Evolutionary conservation across 2,113 vertebrate species (phyloP).

Genomic region (Pterocles gutturalis): DNA sequence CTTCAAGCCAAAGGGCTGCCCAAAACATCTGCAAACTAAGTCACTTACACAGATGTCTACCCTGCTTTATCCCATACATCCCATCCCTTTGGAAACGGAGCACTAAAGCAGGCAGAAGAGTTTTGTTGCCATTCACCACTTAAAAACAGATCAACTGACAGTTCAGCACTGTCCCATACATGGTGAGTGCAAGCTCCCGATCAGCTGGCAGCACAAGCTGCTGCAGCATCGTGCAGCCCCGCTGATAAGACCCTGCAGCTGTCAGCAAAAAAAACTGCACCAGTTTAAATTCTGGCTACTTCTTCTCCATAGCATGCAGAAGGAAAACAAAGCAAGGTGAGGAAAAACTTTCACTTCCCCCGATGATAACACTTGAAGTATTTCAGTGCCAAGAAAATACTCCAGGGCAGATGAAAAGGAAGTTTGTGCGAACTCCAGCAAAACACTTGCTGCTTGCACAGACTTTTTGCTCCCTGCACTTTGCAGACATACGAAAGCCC

Average conservation of each 20-base stretch:
- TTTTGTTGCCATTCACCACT: neutral
- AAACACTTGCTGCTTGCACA: neutral
- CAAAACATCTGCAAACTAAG: neutral
- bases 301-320: neutral
- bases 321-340: neutral
- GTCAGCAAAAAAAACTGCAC: neutral
- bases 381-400: neutral
- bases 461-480: neutral
- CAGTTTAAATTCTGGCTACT: neutral
- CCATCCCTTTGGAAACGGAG: neutral
- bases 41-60: neutral
- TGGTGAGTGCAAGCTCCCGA: accelerated
- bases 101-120: neutral
- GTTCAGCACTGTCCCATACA: neutral
- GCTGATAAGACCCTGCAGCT: neutral
- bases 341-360: neutral
- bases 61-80: neutral
- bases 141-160: neutral
- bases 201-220: accelerated
- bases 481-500: neutral
- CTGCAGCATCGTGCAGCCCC: accelerated
- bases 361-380: neutral
- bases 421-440: neutral
- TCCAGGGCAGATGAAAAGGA: neutral
- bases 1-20: accelerated